Evolutionary conservation across 1,140 invertebrate genomes (phyloP).

Genomic region (Wasmannia auropunctata): DNA sequence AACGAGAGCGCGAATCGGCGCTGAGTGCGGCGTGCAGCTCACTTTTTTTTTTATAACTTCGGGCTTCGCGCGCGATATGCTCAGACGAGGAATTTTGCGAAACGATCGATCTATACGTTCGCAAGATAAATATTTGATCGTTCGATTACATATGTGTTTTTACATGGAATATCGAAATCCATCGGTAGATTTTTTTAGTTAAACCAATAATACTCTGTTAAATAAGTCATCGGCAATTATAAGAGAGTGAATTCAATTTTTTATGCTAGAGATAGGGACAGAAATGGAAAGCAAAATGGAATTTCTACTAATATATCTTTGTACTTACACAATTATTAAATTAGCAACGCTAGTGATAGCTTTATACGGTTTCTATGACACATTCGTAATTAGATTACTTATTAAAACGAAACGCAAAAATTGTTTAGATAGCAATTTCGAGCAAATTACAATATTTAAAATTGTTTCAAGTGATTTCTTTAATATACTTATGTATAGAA

Average conservation of each 20-base stretch:
- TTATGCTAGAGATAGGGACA: neutral
- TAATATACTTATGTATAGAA: neutral
- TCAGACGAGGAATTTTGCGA: neutral
- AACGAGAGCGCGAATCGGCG: neutral
- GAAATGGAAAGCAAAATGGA: neutral
- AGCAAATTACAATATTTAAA: neutral
- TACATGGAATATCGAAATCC: neutral
- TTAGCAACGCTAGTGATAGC: neutral
- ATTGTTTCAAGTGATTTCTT: neutral
- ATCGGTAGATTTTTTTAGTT: neutral
- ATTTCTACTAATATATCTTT: neutral
- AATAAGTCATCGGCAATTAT: neutral
- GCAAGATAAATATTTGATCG: constrained; percentile 14
- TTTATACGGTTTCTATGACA: neutral
- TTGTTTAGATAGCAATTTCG: neutral
- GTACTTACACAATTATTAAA: neutral
- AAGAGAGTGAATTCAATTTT: neutral
- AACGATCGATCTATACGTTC: neutral
- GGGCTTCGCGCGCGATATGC: neutral
- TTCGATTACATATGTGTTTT: neutral
- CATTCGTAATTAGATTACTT: neutral
- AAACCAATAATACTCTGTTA: constrained; percentile 4
- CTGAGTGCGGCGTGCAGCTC: neutral
- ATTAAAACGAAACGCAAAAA: neutral
- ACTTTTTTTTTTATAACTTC: neutral